Conservation (phyloP, 2,888 invertebrate genomes). For the Ophion slaviceki region DNA sequence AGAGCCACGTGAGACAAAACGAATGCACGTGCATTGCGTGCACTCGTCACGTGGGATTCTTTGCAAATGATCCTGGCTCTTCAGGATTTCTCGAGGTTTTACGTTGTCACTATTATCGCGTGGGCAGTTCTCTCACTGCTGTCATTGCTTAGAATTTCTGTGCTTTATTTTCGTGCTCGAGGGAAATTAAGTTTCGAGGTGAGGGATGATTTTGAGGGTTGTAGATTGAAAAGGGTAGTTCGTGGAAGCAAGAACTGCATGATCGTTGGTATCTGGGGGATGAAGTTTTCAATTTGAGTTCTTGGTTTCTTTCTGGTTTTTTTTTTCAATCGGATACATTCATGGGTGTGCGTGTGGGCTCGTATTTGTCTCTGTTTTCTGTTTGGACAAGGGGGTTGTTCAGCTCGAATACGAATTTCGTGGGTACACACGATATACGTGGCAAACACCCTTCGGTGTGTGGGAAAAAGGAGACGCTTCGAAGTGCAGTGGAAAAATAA, state of each 20-base stretch:
- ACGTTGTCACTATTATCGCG: too few relatives aligned
- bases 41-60: too few relatives aligned
- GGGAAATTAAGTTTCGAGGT: too few relatives aligned
- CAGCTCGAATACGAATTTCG: constrained; percentile 39
- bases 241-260: too few relatives aligned
- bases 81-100: too few relatives aligned
- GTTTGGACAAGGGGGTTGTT: constrained; percentile 13
- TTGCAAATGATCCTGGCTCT: too few relatives aligned
- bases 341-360: background rate
- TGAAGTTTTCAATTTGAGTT: constrained; percentile 4
- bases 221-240: too few relatives aligned
- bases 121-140: too few relatives aligned
- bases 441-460: background rate
- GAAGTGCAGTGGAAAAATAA: constrained; percentile 9
- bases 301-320: background rate
- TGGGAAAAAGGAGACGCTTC: constrained; percentile 19
- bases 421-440: constrained; percentile 4
- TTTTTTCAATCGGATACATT: background rate
- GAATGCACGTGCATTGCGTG: background rate
- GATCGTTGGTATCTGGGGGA: too few relatives aligned
- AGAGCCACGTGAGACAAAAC: background rate
- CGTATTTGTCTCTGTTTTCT: constrained; percentile 11
- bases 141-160: too few relatives aligned
- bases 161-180: too few relatives aligned
- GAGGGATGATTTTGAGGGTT: too few relatives aligned